phyloP scores from a whole-genome alignment of 2,888 invertebrate species.

The Leptinotarsa haldemani region DNA sequence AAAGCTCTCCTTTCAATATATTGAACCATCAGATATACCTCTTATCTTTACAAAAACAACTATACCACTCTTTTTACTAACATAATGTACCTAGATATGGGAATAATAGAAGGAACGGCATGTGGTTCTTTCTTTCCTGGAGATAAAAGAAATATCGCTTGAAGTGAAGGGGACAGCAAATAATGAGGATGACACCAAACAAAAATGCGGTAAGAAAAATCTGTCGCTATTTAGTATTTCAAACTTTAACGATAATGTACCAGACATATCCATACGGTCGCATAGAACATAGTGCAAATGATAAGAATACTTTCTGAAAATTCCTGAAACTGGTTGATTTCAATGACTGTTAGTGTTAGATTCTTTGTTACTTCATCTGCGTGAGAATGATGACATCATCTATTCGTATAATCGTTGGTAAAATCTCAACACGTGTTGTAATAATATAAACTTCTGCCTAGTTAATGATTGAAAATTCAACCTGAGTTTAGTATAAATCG shows the following conservation, averaged over 20 bases:
- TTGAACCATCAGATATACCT: conserved; percentile 8
- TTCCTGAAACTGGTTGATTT: too few relatives aligned
- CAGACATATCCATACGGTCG: too few relatives aligned
- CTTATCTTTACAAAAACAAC: conserved; percentile 14
- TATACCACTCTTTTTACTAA: conserved; percentile 1
- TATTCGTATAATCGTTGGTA: too few relatives aligned
- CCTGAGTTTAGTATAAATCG: too few relatives aligned
- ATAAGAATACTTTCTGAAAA: too few relatives aligned
- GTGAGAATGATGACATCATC: too few relatives aligned
- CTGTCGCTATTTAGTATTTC: neutral
- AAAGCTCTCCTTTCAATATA: conserved; percentile 3
- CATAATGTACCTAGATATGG: neutral
- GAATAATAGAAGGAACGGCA: conserved; percentile 6
- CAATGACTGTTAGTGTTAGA: too few relatives aligned
- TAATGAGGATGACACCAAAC: conserved; percentile 10
- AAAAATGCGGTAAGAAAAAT: neutral
- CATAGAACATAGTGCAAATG: too few relatives aligned
- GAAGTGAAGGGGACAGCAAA: conserved; percentile 6
- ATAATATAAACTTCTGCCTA: too few relatives aligned
- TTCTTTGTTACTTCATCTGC: too few relatives aligned
- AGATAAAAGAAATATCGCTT: conserved; percentile 2
- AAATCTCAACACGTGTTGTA: too few relatives aligned
- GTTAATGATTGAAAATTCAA: too few relatives aligned
- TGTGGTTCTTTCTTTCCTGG: conserved; percentile 12
- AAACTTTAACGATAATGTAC: neutral